A percentile compares a stretch with the other conserved stretches of the same genome.
Conservation (phyloP, 1,140 invertebrate genomes). For the Hycleus cichorii region DNA sequence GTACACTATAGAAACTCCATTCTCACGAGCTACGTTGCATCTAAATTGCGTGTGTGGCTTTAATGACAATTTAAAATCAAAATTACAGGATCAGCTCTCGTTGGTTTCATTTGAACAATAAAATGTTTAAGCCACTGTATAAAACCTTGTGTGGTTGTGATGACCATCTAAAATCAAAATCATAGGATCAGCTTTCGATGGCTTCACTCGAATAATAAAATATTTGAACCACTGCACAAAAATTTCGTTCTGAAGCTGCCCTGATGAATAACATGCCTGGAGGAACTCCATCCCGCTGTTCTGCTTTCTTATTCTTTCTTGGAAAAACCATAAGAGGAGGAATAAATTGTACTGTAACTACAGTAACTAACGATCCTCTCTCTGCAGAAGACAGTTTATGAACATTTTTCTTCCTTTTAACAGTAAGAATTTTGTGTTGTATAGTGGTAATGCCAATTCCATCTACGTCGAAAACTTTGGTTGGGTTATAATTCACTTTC, state of each 20-base stretch:
- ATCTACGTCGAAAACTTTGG: slow-evolving; percentile 29
- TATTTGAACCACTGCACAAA: slow-evolving; percentile 34
- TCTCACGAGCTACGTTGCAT: slow-evolving; percentile 25
- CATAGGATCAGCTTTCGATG: slow-evolving; percentile 21
- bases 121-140: slow-evolving; percentile 32
- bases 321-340: slow-evolving; percentile 36
- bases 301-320: slow-evolving; percentile 31
- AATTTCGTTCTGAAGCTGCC: slow-evolving; percentile 23
- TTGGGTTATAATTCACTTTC: slow-evolving; percentile 27
- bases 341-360: slow-evolving; percentile 32
- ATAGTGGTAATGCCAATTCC: slow-evolving; percentile 26
- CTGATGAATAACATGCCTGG: slow-evolving; percentile 8
- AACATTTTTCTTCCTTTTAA: slow-evolving; percentile 37
- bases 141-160: slow-evolving; percentile 20
- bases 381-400: slow-evolving; percentile 44
- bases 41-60: slow-evolving; percentile 30
- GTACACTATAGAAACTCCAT: slow-evolving; percentile 26
- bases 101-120: slow-evolving; percentile 21
- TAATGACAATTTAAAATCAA: slow-evolving; percentile 27
- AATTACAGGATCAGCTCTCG: slow-evolving; percentile 22
- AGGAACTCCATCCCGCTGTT: slow-evolving; percentile 22
- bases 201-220: slow-evolving; percentile 26
- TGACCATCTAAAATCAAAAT: slow-evolving; percentile 29
- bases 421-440: slow-evolving; percentile 42
- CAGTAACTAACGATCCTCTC: slow-evolving; percentile 43